Percentiles rank a stretch among this genome's conserved stretches.
Conservation (phyloP, 2,797 vertebrate genomes). For the Enteromius radiatus region DNA sequence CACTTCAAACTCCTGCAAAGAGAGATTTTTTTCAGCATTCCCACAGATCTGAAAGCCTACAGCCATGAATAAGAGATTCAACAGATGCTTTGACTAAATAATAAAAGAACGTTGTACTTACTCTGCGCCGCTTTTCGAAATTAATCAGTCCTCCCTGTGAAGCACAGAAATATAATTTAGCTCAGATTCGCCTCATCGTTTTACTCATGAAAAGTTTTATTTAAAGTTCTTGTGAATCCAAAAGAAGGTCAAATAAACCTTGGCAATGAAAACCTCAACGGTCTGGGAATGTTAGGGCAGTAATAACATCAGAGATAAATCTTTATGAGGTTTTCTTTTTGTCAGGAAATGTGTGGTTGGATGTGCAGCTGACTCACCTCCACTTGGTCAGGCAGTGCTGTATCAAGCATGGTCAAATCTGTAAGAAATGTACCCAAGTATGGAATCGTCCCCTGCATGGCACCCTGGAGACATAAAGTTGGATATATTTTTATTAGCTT, state of each 20-base stretch:
- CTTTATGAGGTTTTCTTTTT: neutral
- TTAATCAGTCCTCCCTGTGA: slow-evolving; percentile 91
- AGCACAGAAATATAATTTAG: slow-evolving; percentile 62
- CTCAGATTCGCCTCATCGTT: slow-evolving; percentile 14
- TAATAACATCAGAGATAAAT: slow-evolving; percentile 11
- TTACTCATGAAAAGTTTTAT: neutral
- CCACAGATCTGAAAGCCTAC: neutral
- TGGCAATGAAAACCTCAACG: slow-evolving; percentile 7
- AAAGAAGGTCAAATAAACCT: slow-evolving; percentile 31
- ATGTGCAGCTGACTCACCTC: slow-evolving; percentile 77
- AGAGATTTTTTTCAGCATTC: neutral
- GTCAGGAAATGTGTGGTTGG: neutral
- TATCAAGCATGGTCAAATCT: slow-evolving; percentile 94
- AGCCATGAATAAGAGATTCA: neutral
- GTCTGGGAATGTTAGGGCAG: slow-evolving; percentile 23
- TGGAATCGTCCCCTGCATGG: slow-evolving; percentile 94
- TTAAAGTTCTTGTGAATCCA: slow-evolving; percentile 2
- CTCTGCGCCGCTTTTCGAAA: slow-evolving; percentile 94
- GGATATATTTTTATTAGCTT: neutral
- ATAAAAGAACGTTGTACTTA: slow-evolving; percentile 69
- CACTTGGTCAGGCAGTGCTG: slow-evolving; percentile 87
- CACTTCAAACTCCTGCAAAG: slow-evolving; percentile 90
- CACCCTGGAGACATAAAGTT: slow-evolving; percentile 76
- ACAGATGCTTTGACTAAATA: slow-evolving; percentile 35
- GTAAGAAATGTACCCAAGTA: slow-evolving; percentile 95